phyloP scores from a whole-genome alignment of 2,113 vertebrate species.

The Ctenodactylus gundi region DNA sequence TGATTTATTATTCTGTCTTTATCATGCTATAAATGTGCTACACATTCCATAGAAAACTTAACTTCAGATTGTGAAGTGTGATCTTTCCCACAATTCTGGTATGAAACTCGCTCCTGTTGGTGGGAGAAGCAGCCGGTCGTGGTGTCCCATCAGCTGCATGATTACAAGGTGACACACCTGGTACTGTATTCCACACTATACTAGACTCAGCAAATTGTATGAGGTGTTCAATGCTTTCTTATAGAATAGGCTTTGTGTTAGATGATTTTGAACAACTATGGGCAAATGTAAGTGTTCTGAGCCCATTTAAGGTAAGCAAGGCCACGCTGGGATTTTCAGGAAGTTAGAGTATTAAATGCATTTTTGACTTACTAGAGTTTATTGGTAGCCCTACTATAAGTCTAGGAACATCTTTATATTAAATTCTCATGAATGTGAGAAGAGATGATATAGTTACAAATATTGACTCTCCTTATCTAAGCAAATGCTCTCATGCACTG shows the following conservation, averaged over 20 bases:
- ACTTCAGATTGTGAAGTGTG: not conserved
- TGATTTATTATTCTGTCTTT: not conserved
- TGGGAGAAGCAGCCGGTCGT: not conserved
- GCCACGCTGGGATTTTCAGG: accelerated
- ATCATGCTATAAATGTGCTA: no score
- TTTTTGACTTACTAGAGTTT: not conserved
- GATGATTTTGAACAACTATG: not conserved
- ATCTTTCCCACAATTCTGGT: not conserved
- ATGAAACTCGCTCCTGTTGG: not conserved
- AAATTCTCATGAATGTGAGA: not conserved
- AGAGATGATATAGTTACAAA: not conserved
- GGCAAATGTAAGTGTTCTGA: not conserved
- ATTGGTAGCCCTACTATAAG: no score
- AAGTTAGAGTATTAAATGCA: not conserved
- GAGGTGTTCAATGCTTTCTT: not conserved
- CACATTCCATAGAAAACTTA: no score
- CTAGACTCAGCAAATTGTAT: no score
- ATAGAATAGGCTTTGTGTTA: not conserved
- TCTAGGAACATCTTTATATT: not conserved
- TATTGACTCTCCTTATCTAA: not conserved
- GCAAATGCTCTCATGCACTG: not conserved
- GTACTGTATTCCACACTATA: not conserved
- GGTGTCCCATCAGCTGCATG: not conserved
- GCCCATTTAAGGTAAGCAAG: not conserved
- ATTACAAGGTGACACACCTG: not conserved